A percentile compares a stretch with the other conserved stretches of the same genome.
These are phyloP conservation scores for Drosophila sordidula DNA, from an alignment of 2,888 invertebrate species.

Conservation along the genomic window DNA sequence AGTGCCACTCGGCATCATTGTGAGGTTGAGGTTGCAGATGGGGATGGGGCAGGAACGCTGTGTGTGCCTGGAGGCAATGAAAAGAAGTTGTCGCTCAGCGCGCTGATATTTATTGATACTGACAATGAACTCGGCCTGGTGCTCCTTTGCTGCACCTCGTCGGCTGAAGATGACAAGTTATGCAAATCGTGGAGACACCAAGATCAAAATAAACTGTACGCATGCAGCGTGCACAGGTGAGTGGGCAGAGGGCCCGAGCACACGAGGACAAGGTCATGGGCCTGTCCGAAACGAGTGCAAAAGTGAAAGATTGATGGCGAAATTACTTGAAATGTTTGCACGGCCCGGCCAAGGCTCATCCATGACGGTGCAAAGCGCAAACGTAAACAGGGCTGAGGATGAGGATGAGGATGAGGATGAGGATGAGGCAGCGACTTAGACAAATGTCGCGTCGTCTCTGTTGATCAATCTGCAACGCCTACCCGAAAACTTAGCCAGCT, in stretches of 20 bases:
- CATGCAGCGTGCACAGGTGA: slow-evolving; percentile 59
- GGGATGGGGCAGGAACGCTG: slow-evolving; percentile 4
- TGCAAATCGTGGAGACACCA: slow-evolving; percentile 79
- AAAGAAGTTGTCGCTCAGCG: slow-evolving; percentile 74
- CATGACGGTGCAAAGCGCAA: slow-evolving; percentile 55
- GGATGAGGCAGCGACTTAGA: slow-evolving; percentile 48
- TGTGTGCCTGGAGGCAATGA: slow-evolving; percentile 19
- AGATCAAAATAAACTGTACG: slow-evolving; percentile 78
- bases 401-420: neutral
- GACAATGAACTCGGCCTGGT: slow-evolving; percentile 70
- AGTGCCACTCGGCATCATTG: slow-evolving; percentile 79
- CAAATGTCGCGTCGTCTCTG: slow-evolving; percentile 61
- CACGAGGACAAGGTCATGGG: slow-evolving; percentile 51
- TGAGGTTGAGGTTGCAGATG: slow-evolving; percentile 26
- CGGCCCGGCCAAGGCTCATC: slow-evolving; percentile 34
- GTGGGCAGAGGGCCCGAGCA: slow-evolving; percentile 64
- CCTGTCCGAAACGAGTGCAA: slow-evolving; percentile 74
- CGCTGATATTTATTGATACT: slow-evolving; percentile 80
- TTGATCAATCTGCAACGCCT: slow-evolving; percentile 80
- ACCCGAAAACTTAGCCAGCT: slow-evolving; percentile 60
- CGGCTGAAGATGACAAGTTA: slow-evolving; percentile 75
- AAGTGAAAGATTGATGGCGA: slow-evolving; percentile 82
- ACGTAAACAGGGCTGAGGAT: slow-evolving; percentile 44
- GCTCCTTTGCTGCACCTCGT: slow-evolving; percentile 4
- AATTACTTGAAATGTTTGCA: slow-evolving; percentile 79